These are phyloP conservation scores for Hypena proboscidalis DNA, from an alignment of 2,888 invertebrate species.

Conservation along the genomic window DNA sequence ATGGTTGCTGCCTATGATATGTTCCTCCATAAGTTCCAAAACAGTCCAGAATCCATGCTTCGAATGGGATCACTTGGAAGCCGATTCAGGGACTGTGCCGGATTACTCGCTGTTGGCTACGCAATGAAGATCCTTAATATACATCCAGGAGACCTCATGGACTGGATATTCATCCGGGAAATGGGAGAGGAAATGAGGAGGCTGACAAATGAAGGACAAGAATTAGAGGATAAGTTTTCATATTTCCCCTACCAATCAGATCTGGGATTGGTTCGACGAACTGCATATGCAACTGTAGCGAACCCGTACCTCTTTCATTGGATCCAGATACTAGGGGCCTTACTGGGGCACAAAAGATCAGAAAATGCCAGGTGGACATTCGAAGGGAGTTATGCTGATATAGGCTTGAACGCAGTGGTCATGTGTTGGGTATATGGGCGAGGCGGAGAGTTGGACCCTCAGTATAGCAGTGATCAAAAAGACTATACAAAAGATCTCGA, in stretches of 20 bases:
- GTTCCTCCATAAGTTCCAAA: not conserved
- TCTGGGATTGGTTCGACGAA: not conserved
- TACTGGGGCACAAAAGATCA: not conserved
- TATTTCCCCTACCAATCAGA: conserved; percentile 1
- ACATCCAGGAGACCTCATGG: not conserved
- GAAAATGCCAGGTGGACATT: not conserved
- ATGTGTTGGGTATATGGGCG: not conserved
- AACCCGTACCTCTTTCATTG: not conserved
- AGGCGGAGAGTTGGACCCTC: not conserved
- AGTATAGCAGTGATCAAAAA: not conserved
- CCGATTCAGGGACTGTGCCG: conserved; percentile 1
- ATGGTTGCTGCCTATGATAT: conserved; percentile 3
- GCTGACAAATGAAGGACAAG: not conserved
- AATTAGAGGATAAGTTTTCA: not conserved
- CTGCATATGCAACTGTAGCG: not conserved
- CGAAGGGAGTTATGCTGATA: not conserved
- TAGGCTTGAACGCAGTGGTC: not conserved
- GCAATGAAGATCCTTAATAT: not conserved
- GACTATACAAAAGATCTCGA: not conserved
- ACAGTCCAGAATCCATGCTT: not conserved
- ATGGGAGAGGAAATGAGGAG: not conserved
- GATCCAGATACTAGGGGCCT: not conserved
- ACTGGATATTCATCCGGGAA: not conserved
- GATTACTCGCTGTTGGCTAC: not conserved
- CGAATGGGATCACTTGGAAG: not conserved